phyloP scores from a whole-genome alignment of 1,140 invertebrate genomes.

The Armadillidium nasatum region DNA sequence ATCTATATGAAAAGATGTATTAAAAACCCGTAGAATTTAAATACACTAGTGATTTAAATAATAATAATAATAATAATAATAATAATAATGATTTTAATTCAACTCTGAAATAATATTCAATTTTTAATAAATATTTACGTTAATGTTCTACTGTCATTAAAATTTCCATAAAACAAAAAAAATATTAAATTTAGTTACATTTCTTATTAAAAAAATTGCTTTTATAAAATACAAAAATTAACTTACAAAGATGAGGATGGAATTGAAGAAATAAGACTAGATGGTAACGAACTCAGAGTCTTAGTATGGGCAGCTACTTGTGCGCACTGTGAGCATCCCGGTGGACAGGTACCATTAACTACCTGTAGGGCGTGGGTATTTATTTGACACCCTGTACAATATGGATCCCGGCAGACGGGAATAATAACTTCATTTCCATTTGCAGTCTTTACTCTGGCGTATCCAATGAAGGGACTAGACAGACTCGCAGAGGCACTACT shows the following conservation, averaged over 20 bases:
- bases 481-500: slow-evolving; percentile 19
- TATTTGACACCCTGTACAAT: slow-evolving; percentile 26
- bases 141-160: no score
- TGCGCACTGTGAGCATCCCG: slow-evolving; percentile 26
- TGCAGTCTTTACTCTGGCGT: slow-evolving; percentile 25
- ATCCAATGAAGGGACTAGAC: slow-evolving; percentile 24
- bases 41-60: no score
- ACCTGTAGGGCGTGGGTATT: slow-evolving; percentile 29
- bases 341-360: slow-evolving; percentile 26
- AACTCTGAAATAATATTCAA: no score
- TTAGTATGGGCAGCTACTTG: slow-evolving; percentile 27
- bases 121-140: no score
- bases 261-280: slow-evolving; percentile 20
- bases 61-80: no score
- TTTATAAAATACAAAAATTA: neutral
- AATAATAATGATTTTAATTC: no score
- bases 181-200: no score
- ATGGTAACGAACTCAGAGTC: slow-evolving; percentile 18
- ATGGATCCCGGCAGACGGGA: slow-evolving; percentile 25
- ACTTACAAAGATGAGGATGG: slow-evolving; percentile 28
- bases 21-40: no score
- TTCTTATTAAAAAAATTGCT: no score
- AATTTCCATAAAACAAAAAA: no score
- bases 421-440: slow-evolving; percentile 21
- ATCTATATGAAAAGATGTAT: no score